Evolutionary conservation across 2,888 invertebrate genomes (phyloP), one percentile per base, ranked within the genome.

Genomic region (Leptinotarsa rubiginosa): DNA sequence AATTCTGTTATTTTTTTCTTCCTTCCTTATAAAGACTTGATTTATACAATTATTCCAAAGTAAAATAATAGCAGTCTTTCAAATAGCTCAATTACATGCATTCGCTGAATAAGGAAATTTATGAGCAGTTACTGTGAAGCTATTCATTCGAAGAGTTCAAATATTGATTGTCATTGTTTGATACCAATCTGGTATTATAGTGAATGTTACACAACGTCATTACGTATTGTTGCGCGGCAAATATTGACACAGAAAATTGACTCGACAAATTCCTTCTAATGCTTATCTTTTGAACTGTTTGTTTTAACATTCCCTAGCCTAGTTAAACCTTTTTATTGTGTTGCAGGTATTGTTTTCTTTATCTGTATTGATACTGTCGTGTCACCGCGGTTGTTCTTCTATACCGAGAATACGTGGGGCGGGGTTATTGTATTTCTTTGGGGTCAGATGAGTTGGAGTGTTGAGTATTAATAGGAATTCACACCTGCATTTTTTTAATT

Each of bases 321-420:
- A 62, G 31, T 62, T 62, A 13, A 62, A 41, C 25, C 16, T 25
- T 41, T 62, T 62, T 62, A 62, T 62, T 25, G 62, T 31, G 15
- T 16, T 31, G n/a, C 62, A 31, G 62, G 62, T 62, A 41, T 62
- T 62, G 62, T 62, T 62, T 62, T 62, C 62, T 62, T 41, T 62
- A 62, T 62, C 62, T 62, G 20, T 62, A 25, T 62, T 62, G 62
- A 62, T 62, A 62, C n/a, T 62, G 62, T 41, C 62, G 25, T n/a
- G 31, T 56, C 56, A 56, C 22, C 56, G 25, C 13, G 20, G 18
- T 56, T 20, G 18, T 20, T 56, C 22, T 22, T 22, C 3, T 3
- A 15, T 20, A 13, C 15, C 20, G 56, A 56, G 20, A 56, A 56
- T 56, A 13, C 15, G 15, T 56, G 20, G 18, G 56, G 20, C 52